Evolutionary conservation across 2,888 invertebrate genomes (phyloP), one percentile per base, ranked within the genome.

Genomic region (Dryadula phaetusa): DNA sequence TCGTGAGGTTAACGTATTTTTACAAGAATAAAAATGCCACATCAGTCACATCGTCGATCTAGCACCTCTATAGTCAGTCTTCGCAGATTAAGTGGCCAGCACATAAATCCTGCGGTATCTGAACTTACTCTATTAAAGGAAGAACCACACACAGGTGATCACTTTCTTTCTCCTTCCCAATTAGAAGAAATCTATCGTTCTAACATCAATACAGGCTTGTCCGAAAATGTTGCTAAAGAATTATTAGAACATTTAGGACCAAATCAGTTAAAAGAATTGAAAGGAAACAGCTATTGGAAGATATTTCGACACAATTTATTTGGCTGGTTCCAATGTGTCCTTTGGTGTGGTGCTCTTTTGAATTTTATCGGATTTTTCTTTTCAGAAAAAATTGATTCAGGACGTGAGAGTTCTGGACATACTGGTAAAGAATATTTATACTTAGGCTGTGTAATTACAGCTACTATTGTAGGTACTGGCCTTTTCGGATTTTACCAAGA

Each of bases 251-350:
- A 86, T 42, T 86, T 95, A 74, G 95, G 95, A 0, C 95, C 94
- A 0, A 96, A 96, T 79, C 85, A 90, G 18, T 84, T 96, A 12
- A 93, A 93, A 22, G 93, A 95, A 69, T 93, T 95, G 2, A 84
- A 87, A 62, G 93, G 94, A 10, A 94, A 93, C 40, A 95, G 95
- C 60, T 93, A 94, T 77, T 94, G 94, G 93, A 82, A 94, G 71
- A 93, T 95, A 76, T 94, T 96, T 75, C 87, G 93, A 12, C 93
- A 93, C 71, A 95, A 95, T 77, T 82, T 96, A 46, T 96, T 95
- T 82, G 95, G 95, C 37, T 96, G 96, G 80, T 96, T 96, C 81
- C 94, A 95, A 58, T 86, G 95, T 70, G 91, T 96, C 28, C 90
- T 96, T 20, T 96, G 96, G 96, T 82, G 93, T 20, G 95, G 95